phyloP scores from a whole-genome alignment of 2,113 vertebrate species.

The Eudyptes chrysolophus region DNA sequence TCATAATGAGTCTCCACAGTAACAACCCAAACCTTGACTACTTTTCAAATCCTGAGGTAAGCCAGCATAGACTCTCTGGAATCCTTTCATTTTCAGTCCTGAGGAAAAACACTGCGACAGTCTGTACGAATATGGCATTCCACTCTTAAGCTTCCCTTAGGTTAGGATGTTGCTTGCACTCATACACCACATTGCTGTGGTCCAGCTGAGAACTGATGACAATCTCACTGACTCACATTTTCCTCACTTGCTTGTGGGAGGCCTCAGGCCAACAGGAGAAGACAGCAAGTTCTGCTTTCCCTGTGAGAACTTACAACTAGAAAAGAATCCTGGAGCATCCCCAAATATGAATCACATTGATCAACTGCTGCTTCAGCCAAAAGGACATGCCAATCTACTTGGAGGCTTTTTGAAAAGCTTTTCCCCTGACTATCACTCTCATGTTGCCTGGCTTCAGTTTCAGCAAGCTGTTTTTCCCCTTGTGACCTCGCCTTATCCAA shows the following conservation, averaged over 20 bases:
- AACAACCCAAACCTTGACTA: neutral
- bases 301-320: neutral
- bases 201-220: neutral
- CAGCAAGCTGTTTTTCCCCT: neutral
- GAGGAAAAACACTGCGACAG: neutral
- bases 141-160: neutral
- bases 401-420: neutral
- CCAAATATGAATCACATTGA: neutral
- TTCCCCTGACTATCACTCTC: neutral
- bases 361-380: neutral
- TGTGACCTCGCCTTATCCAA: neutral
- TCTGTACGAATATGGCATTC: rapidly evolving
- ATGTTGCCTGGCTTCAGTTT: neutral
- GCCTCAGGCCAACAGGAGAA: neutral
- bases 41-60: neutral
- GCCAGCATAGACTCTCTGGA: neutral
- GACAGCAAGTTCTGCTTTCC: neutral
- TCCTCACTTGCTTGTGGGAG: neutral
- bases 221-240: neutral
- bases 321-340: neutral
- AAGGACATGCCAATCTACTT: neutral
- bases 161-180: neutral
- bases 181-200: neutral
- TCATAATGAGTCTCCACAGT: neutral
- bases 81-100: neutral